A percentile compares a stretch with the other conserved stretches of the same genome.
Conservation (phyloP, 2,113 vertebrate species). For the Cynopterus brachyotis region DNA sequence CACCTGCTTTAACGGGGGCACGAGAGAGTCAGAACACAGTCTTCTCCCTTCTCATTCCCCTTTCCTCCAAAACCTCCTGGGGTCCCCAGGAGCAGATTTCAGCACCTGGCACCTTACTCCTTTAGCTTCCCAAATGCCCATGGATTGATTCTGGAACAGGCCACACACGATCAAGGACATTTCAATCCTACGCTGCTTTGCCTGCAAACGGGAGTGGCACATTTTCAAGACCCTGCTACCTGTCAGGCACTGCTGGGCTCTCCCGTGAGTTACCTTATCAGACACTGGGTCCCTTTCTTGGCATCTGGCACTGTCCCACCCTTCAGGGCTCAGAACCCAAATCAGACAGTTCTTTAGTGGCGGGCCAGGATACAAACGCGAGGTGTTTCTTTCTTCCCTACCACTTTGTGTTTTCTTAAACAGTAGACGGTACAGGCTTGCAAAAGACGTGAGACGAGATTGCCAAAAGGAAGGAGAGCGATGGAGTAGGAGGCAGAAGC, state of each 20-base stretch:
- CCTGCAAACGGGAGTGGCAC: background rate
- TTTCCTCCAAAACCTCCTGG: background rate
- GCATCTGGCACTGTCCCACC: no score
- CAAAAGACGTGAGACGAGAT: accelerated
- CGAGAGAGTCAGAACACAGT: accelerated
- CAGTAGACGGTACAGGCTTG: background rate
- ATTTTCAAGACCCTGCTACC: background rate
- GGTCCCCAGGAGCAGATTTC: no score
- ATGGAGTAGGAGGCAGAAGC: background rate
- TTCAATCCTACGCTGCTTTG: background rate
- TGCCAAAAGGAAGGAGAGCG: accelerated
- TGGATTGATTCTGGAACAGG: background rate
- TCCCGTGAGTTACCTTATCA: background rate
- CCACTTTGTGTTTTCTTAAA: background rate
- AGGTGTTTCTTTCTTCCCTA: no score
- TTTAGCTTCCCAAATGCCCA: background rate
- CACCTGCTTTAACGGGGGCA: background rate
- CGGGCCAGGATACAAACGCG: background rate
- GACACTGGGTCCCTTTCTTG: background rate
- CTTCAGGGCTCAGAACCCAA: background rate
- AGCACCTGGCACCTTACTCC: accelerated
- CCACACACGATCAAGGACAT: no score
- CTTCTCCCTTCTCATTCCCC: accelerated
- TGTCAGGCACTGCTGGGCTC: background rate
- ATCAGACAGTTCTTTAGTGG: no score